Evolutionary conservation across 1,140 invertebrate species (phyloP).

Genomic region (Drosophila bipectinata): DNA sequence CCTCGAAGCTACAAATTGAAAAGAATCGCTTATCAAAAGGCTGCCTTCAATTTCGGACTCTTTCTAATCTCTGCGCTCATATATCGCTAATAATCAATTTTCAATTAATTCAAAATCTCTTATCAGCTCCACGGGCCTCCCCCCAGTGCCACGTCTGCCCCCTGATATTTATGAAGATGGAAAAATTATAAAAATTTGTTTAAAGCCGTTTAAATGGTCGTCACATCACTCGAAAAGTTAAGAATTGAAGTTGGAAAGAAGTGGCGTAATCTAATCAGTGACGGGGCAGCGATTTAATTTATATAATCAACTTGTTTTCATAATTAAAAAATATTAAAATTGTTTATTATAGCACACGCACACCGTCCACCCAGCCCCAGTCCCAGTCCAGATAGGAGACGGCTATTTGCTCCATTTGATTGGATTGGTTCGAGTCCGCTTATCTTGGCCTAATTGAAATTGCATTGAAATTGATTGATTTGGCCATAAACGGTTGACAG

Average conservation of each 20-base stretch:
- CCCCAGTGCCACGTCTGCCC: not conserved
- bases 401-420: conserved; percentile 56
- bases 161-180: conserved; percentile 34
- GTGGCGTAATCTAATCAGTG: conserved; percentile 65
- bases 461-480: conserved; percentile 82
- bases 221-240: conserved; percentile 70
- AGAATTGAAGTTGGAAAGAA: conserved; percentile 32
- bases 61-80: conserved; percentile 19
- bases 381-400: conserved; percentile 19
- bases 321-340: conserved; percentile 83
- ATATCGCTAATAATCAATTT: conserved; percentile 80
- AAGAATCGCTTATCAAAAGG: conserved; percentile 28
- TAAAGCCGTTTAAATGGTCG: conserved; percentile 80
- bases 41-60: conserved; percentile 42
- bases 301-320: conserved; percentile 82
- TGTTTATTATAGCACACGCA: conserved; percentile 64
- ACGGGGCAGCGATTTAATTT: conserved; percentile 77
- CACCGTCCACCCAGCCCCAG: conserved; percentile 20
- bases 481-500: conserved; percentile 63
- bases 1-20: conserved; percentile 16
- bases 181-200: conserved; percentile 79
- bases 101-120: conserved; percentile 76
- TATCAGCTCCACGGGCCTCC: conserved; percentile 21
- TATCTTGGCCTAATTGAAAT: conserved; percentile 79
- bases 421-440: conserved; percentile 55